A percentile compares a stretch with the other conserved stretches of the same genome.
These are phyloP conservation scores for Drosophila tristis DNA, from an alignment of 1,140 invertebrate species.

Conservation along the genomic window DNA sequence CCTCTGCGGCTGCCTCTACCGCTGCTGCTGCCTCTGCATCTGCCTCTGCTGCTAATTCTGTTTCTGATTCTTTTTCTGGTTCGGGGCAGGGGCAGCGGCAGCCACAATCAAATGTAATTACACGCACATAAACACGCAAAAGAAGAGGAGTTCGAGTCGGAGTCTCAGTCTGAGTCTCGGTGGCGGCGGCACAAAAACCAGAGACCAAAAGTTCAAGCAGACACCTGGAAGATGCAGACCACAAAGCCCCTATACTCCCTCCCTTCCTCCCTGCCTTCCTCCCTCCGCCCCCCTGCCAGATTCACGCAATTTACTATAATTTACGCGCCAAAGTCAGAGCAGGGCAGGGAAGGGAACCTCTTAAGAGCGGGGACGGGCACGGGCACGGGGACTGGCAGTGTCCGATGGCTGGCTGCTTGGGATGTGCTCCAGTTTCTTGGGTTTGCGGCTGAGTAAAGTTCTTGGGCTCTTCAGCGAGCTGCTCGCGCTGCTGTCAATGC, in stretches of 20 bases:
- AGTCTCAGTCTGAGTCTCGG: too few species aligned
- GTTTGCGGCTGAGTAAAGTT: slow-evolving; percentile 58
- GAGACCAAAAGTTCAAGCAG: slow-evolving; percentile 31
- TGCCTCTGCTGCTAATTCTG: too few species aligned
- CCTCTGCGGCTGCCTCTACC: too few species aligned
- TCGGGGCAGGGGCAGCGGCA: too few species aligned
- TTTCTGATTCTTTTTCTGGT: too few species aligned
- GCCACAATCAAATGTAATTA: slow-evolving; percentile 78
- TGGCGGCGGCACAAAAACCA: slow-evolving; percentile 28
- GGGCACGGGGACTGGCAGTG: background rate
- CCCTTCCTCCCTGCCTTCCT: too few species aligned
- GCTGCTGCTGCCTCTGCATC: too few species aligned
- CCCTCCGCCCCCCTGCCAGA: slow-evolving; percentile 25
- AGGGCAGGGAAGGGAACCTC: too few species aligned
- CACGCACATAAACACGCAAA: slow-evolving; percentile 80
- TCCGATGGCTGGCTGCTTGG: background rate
- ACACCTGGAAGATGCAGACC: slow-evolving; percentile 42
- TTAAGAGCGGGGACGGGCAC: too few species aligned
- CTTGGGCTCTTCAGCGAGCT: slow-evolving; percentile 13
- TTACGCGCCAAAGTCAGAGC: slow-evolving; percentile 8
- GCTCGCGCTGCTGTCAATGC: slow-evolving; percentile 58
- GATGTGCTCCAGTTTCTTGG: slow-evolving; percentile 62
- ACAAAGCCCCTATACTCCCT: too few species aligned
- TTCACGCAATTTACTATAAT: slow-evolving; percentile 83
- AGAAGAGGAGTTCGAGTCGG: slow-evolving; percentile 22